Base-by-base conservation (phyloP, 2,797 vertebrate genomes). In the Sebastes taczanowskii region DNA sequence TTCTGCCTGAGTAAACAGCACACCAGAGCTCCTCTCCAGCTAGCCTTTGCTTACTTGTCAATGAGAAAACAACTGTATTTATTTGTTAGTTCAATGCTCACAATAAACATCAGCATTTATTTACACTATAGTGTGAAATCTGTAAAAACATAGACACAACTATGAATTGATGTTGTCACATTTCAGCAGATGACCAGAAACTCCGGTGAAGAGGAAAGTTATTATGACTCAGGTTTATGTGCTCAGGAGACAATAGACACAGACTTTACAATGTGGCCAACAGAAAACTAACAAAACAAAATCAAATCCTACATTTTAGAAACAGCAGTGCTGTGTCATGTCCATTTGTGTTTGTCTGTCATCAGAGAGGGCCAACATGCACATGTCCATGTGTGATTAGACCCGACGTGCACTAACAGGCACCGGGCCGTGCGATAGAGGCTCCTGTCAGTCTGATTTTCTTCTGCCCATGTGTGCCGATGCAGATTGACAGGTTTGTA, bases 391-490 rank as follows among this genome's bases (percentile, higher is more conserved):
- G 88, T 94, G 91, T 94, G 91, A 97, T 96, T 86, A 27, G 91
- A 96, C 89, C 81, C 63, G 96, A 96, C 94, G 71, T 94, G 89
- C 87, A 80, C 86, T 68, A 86, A 89, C 83, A 88, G 91, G 87
- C 81, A 83, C 38, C 29, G 32, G 60, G 55, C 88, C 76, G 25
- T 42, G 62, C 58, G 74, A 82, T 75, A 61, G 82, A 80, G 88
- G 84, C 53, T 85, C 80, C 94, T 95, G 96, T 96, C 94, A 94
- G 80, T 92, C 92, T 88, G 88, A 92, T 92, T 93, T 94, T 93
- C 93, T 93, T 94, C 92, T 94, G 91, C 93, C 86, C 72, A 64
- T 86, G 83, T 94, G 76, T 86, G 78, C n/a, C 72, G 52, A 90
- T 90, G 78, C 77, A 94, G 83, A 93, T 81, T 96, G 96, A 94